Evolutionary conservation across 2,797 vertebrate genomes (phyloP).

Genomic region (Propithecus perrieri): DNA sequence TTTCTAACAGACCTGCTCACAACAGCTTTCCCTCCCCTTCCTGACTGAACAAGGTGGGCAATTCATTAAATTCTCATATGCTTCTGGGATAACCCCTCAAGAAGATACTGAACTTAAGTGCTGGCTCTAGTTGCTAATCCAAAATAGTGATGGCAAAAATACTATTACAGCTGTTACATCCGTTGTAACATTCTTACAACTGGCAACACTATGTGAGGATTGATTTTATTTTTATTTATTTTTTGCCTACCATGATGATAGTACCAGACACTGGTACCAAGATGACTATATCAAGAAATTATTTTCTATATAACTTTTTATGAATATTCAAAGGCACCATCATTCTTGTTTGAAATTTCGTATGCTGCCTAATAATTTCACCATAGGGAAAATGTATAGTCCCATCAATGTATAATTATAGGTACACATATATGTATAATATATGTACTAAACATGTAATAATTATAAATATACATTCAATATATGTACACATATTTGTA

Average conservation of each 20-base stretch:
- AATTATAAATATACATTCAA: background rate
- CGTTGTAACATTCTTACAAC: background rate
- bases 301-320: background rate
- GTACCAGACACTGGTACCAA: background rate
- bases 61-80: background rate
- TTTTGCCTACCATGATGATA: background rate
- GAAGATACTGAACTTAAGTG: background rate
- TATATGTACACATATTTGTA: background rate
- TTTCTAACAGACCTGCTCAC: constrained; percentile 36
- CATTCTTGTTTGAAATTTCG: background rate
- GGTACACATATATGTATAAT: background rate
- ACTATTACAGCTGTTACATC: background rate
- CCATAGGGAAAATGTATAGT: background rate
- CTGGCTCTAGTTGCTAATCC: background rate
- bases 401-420: background rate
- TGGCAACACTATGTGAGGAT: background rate
- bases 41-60: background rate
- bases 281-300: background rate
- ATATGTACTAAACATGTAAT: background rate
- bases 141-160: background rate
- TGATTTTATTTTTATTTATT: background rate
- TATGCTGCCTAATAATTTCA: background rate
- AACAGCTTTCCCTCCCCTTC: background rate
- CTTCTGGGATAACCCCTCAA: background rate
- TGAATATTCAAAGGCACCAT: background rate